Conservation (phyloP, 2,888 invertebrate species). For the Pachycephus smyrnensis region DNA sequence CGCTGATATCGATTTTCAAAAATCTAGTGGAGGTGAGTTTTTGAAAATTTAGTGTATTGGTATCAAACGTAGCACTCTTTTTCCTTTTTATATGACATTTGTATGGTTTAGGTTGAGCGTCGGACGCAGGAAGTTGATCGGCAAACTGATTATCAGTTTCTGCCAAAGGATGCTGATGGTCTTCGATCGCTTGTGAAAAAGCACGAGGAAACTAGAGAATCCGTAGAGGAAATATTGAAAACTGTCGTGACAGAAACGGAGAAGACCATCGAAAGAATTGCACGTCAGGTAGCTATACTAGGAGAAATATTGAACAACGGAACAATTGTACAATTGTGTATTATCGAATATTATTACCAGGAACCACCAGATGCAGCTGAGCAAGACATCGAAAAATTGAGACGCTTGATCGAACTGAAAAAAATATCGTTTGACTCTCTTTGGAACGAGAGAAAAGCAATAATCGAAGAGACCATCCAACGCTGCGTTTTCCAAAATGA, state of each 20-base stretch:
- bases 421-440: constrained; percentile 75
- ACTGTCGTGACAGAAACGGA: constrained; percentile 77
- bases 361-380: constrained; percentile 77
- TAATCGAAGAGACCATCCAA: constrained; percentile 74
- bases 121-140: constrained; percentile 14
- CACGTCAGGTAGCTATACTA: constrained; percentile 31
- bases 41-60: constrained; percentile 73
- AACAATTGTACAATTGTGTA: not conserved
- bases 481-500: constrained; percentile 78
- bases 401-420: constrained; percentile 73
- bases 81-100: constrained; percentile 12
- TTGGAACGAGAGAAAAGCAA: constrained; percentile 70
- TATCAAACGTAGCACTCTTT: constrained; percentile 61
- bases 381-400: constrained; percentile 78
- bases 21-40: constrained; percentile 71
- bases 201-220: constrained; percentile 75
- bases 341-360: constrained; percentile 41
- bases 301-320: not conserved
- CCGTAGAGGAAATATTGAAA: constrained; percentile 76
- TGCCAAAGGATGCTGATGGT: constrained; percentile 67
- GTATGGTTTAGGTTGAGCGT: constrained; percentile 5
- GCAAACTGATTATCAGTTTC: constrained; percentile 35
- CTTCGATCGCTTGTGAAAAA: constrained; percentile 73
- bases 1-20: constrained; percentile 78
- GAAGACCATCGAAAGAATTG: constrained; percentile 76